These are phyloP conservation scores for Ophion slaviceki DNA, from an alignment of 2,888 invertebrate species.

Conservation along the genomic window DNA sequence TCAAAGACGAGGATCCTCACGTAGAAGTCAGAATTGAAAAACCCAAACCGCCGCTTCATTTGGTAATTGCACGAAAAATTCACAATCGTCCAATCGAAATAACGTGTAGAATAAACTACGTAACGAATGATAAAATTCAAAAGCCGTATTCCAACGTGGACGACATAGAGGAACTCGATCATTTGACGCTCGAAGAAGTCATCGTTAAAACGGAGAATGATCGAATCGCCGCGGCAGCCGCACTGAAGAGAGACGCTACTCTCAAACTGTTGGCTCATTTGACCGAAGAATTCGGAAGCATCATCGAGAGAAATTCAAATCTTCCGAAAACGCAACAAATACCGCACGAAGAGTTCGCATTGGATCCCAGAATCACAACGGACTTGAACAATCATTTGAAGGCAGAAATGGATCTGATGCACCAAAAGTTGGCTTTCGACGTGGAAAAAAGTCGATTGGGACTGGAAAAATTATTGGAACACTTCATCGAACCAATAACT, in stretches of 20 bases:
- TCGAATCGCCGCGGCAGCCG: constrained; percentile 86
- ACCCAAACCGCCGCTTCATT: constrained; percentile 19
- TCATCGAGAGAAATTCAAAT: constrained; percentile 86
- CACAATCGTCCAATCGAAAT: not conserved
- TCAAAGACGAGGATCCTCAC: constrained; percentile 71
- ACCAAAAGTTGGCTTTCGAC: constrained; percentile 88
- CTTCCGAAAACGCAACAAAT: constrained; percentile 87
- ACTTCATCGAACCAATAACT: constrained; percentile 87
- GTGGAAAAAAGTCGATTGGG: constrained; percentile 88
- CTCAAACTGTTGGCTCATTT: constrained; percentile 85
- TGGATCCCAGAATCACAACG: constrained; percentile 88
- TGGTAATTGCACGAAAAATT: constrained; percentile 60
- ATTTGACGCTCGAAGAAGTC: constrained; percentile 87
- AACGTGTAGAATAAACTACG: not conserved
- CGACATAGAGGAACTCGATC: constrained; percentile 82
- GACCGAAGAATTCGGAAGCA: constrained; percentile 86
- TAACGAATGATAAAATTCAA: constrained; percentile 8
- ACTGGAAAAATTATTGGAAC: constrained; percentile 86
- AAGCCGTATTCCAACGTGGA: constrained; percentile 71
- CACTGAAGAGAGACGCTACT: constrained; percentile 87
- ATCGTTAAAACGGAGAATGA: constrained; percentile 89
- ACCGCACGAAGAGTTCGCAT: constrained; percentile 86
- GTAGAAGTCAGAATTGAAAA: constrained; percentile 61
- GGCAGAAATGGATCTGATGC: constrained; percentile 87
- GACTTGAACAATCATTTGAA: constrained; percentile 87